A percentile compares a stretch with the other conserved stretches of the same genome.
Conservation (phyloP, 2,113 vertebrate species). For the Platichthys stellatus region DNA sequence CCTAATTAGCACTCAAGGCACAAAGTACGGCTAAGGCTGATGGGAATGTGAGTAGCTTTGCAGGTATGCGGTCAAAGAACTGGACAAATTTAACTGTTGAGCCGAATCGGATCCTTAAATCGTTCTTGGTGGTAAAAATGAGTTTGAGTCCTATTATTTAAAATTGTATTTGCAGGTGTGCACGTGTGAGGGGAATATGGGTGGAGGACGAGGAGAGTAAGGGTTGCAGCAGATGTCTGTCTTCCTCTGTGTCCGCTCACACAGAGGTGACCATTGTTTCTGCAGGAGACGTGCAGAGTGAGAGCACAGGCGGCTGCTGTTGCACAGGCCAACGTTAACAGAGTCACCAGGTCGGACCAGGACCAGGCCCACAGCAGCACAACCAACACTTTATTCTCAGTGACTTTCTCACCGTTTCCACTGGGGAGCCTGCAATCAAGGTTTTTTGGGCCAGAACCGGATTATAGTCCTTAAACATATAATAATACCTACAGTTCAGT, state of each 20-base stretch:
- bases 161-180: background rate
- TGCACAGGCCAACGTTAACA: background rate
- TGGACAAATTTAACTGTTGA: background rate
- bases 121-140: background rate
- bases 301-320: background rate
- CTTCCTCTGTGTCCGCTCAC: background rate
- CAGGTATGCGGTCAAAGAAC: background rate
- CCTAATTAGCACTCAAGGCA: too few species aligned
- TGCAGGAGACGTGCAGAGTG: background rate
- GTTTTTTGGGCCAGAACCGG: background rate
- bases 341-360: background rate
- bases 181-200: background rate
- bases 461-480: background rate
- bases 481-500: background rate
- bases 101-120: background rate
- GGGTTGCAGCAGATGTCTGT: background rate
- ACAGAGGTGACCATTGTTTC: background rate
- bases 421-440: background rate
- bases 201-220: background rate
- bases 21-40: too few species aligned
- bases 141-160: background rate
- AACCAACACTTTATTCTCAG: background rate
- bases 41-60: too few species aligned
- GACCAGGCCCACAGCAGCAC: background rate
- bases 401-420: background rate